phyloP scores from a whole-genome alignment of 1,140 invertebrate genomes.

The Zaprionus capensis region DNA sequence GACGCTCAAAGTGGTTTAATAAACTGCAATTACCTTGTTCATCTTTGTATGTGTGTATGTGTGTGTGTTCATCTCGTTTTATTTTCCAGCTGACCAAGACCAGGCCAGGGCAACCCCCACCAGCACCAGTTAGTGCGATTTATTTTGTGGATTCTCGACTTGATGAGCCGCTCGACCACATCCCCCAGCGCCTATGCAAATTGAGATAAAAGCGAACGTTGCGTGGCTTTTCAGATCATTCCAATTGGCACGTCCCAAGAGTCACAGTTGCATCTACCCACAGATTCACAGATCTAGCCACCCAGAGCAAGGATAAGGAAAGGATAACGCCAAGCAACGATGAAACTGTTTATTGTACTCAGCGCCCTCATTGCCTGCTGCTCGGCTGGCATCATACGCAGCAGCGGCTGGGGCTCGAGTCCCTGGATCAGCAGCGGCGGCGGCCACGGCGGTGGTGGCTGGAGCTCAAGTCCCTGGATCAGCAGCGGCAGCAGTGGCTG shows the following conservation, averaged over 20 bases:
- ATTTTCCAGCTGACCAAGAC: conserved; percentile 34
- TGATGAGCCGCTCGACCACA: conserved; percentile 27
- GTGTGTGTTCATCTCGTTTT: conserved; percentile 31
- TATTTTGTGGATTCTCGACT: conserved; percentile 76
- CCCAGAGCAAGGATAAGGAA: background rate
- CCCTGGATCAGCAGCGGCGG: conserved; percentile 26
- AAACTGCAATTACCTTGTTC: conserved; percentile 73
- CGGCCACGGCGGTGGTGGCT: conserved; percentile 52
- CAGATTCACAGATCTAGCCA: conserved; percentile 6
- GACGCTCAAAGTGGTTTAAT: conserved; percentile 77
- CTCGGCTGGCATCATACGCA: conserved; percentile 65
- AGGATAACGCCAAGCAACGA: conserved; percentile 20
- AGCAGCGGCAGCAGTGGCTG: conserved; percentile 50
- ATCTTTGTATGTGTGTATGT: conserved; percentile 6
- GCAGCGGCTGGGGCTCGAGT: conserved; percentile 40
- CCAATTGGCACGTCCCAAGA: conserved; percentile 60
- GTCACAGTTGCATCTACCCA: conserved; percentile 14
- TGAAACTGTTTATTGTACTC: conserved; percentile 71
- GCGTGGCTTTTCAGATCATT: conserved; percentile 60
- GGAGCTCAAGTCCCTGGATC: conserved; percentile 45
- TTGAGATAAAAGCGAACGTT: conserved; percentile 63
- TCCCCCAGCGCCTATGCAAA: conserved; percentile 29
- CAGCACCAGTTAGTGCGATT: conserved; percentile 51
- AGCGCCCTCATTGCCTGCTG: conserved; percentile 64
- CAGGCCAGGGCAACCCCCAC: conserved; percentile 52